Base-by-base conservation (phyloP, 2,888 invertebrate genomes). In the Polyommatus iphigenia region DNA sequence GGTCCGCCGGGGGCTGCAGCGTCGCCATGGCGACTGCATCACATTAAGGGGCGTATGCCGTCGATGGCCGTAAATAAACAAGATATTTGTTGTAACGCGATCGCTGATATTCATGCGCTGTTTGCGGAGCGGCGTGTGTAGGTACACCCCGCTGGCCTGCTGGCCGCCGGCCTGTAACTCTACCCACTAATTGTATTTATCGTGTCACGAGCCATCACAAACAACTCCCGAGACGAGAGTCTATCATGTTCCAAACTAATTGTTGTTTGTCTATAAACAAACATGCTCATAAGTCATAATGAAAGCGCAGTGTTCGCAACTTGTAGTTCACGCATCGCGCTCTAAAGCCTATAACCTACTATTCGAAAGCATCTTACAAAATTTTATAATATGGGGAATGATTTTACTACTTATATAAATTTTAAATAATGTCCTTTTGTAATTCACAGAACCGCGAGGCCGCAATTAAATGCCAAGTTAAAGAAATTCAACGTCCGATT, bases 1-100 rank as follows among this genome's bases (percentile, higher is more conserved):
- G 90, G 88, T 88, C 91, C 88, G 85, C 86, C 85, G 87, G 89
- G 91, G 91, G 88, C 85, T 91, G 92, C 91, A 91, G 82, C 85
- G 92, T 94, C 84, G 88, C 86, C 88, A 93, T 92, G 87, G 87
- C 85, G 85, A 93, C 93, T 91, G 93, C 93, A 92, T 93, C 86
- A 84, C 88, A 91, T 93, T 91, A 54, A 91, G 84, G 81, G 82
- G 82, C 81, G 83, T 83, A 84, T 24, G 85, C 78, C 80, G 78
- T 81, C 82, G 82, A 81, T 83, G 77, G 80, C 81, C 84, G 87
- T 86, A 88, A 88, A 88, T 87, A 90, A 88, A 88, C 85, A 86
- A 84, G 83, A 86, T 89, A 90, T 92, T 90, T 91, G 92, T 92
- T 85, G 93, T 91, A 94, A 94, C 89, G 87, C 88, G 90, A 94